Evolutionary conservation across 2,888 invertebrate species (phyloP), one percentile per base, ranked within the genome.

Genomic region (Netelia virgata): DNA sequence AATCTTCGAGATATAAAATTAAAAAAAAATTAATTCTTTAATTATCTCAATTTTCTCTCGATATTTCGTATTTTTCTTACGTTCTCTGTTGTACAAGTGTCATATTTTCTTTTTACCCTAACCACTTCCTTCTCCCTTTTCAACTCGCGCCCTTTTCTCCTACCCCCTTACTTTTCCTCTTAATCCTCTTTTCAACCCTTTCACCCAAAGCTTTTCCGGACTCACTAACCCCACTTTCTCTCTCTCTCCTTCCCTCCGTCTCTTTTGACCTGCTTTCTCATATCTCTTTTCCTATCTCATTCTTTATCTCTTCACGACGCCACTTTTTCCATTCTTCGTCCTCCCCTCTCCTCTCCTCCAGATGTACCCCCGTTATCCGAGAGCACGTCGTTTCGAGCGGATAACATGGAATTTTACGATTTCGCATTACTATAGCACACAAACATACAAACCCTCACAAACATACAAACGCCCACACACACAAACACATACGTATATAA

Each of bases 391-490:
- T 81, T 81, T 63, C 74, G 53, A 63, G 63, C 53, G 74, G 69
- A 75, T 81, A 75, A 75, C 81, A 75, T 75, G 63, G 75, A 75
- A 75, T 74, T 81, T 81, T 81, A 81, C 61, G 80, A 74, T 74
- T 61, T 53, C 50, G 28, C 80, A 66, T 74, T 59, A 79, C 66
- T 73, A 50, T 64, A 72, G 16, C 28, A 59, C 61, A 50, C 47
- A 47, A 63, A 53, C 53, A 14, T 55, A 69, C 41, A 70, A 20
- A 43, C 20, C 9, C 20, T 10, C 63, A 11, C 36, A 43, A n/a
- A n/a, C n/a, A n/a, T n/a, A n/a, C n/a, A n/a, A n/a, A n/a, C n/a
- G 16, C n/a, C n/a, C 64, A 8, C 14, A 64, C 14, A 64, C 11
- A 16, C 43, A 11, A 2, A 64, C 41, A 23, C 59, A 20, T 23